Evolutionary conservation across 2,113 vertebrate genomes (phyloP).

Genomic region (Apeltes quadracus): DNA sequence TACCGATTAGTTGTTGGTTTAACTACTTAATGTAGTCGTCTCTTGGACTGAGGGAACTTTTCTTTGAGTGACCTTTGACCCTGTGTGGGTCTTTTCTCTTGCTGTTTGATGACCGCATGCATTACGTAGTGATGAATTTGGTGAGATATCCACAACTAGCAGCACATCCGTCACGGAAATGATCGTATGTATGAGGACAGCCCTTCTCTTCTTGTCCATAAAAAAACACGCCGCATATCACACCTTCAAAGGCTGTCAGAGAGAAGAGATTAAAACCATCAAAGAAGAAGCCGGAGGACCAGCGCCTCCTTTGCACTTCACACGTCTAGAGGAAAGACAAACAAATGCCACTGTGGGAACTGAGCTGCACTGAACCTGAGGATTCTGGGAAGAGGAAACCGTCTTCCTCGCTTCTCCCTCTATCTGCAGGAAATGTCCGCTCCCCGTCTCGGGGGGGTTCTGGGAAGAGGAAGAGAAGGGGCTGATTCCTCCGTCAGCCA

Average conservation of each 20-base stretch:
- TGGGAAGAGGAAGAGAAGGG: slow-evolving; percentile 62
- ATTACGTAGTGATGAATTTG: not conserved
- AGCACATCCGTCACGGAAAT: not conserved
- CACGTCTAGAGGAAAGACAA: slow-evolving; percentile 43
- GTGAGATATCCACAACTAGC: too few relatives aligned
- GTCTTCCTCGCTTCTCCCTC: slow-evolving; percentile 17
- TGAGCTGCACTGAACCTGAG: not conserved
- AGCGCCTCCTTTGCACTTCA: too few relatives aligned
- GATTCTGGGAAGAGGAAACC: slow-evolving; percentile 54
- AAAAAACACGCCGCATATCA: not conserved
- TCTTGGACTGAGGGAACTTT: too few relatives aligned
- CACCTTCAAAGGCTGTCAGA: not conserved
- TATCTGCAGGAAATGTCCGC: slow-evolving; percentile 44
- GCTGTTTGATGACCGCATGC: too few relatives aligned
- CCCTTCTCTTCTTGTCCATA: not conserved
- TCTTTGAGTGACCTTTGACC: too few relatives aligned
- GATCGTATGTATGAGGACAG: not conserved
- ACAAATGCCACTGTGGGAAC: slow-evolving; percentile 57
- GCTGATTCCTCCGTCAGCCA: slow-evolving; percentile 29
- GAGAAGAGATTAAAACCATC: not conserved
- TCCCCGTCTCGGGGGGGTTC: slow-evolving; percentile 35
- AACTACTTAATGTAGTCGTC: too few relatives aligned
- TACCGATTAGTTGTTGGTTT: too few relatives aligned
- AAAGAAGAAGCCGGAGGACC: not conserved
- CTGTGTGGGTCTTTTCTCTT: too few relatives aligned